Base-by-base conservation (phyloP, 53 echinoderm and acorn worm genomes). In the Echinarachnius parma region DNA sequence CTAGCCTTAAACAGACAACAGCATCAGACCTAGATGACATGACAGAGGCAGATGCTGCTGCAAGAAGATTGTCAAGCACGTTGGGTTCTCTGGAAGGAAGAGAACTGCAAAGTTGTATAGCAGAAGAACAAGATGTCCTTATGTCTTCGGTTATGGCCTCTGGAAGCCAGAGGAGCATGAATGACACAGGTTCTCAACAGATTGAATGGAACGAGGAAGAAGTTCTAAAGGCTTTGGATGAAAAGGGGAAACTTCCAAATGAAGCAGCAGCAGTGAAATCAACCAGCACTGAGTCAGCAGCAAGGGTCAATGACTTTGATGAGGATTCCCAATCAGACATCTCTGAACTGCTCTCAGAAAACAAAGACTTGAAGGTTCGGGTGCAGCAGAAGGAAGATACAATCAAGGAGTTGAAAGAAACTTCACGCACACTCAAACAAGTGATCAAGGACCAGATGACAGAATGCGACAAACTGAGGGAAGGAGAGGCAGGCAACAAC, bases 381-480 rank as follows among this genome's bases (percentile, higher is more conserved):
- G 42, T 39, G 0, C 20, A 36, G 16, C 34, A 56, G 57, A 72
- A 72, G 24, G 74, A 72, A 13, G 35, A 23, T 25, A 2, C 23
- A 16, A 72, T 72, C 28, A 16, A 24, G 37, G 83, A 88, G 22
- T 64, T 83, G 34, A 35, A 88, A 31, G 79, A 44, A 48, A 79
- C 63, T 14, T 16, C 62, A 18, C 64, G 72, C 27, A 64, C 59
- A 0, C 31, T 87, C 56, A 74, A 60, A 4, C 45, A 87, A 44
- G 79, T 87, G 22, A 87, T 83, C 50, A 25, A 55, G 2, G 83
- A 79, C 47, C 88, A 87, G 39, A 64, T 87, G 64, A 35, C 62
- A 25, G 75, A 87, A 59, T 56, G 50, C 21, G 62, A 59, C 21
- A 72, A 72, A 16, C 28, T 84, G 34, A 64, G 64, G 47, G 49